These are phyloP conservation scores for Pseudachorutes palmiensis DNA, from an alignment of 1,140 invertebrate genomes.

Conservation along the genomic window DNA sequence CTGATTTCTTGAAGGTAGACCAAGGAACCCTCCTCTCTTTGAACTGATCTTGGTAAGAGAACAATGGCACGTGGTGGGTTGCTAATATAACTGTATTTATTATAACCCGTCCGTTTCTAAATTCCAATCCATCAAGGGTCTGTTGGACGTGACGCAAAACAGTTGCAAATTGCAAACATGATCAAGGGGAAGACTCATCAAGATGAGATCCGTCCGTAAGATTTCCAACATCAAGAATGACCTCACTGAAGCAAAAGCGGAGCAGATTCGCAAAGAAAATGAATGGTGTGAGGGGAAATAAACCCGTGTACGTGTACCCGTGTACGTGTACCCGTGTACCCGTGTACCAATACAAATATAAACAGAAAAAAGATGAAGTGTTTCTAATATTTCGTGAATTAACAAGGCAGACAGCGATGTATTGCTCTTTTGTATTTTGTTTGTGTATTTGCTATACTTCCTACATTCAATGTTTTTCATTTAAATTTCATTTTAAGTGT, in stretches of 20 bases:
- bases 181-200: conserved; percentile 96
- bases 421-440: too few species aligned
- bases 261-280: conserved; percentile 94
- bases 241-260: conserved; percentile 92
- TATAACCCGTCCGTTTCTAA: background rate
- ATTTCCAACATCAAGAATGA: conserved; percentile 99
- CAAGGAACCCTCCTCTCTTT: conserved; percentile 94
- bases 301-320: too few species aligned
- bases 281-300: conserved; percentile 97
- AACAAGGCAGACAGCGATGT: too few species aligned
- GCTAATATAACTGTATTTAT: background rate
- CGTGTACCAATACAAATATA: background rate
- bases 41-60: conserved; percentile 67
- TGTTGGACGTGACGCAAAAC: conserved; percentile 98
- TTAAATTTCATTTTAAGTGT: too few species aligned
- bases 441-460: too few species aligned
- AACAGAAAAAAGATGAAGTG: too few species aligned
- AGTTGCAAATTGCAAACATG: conserved; percentile 98
- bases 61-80: too few species aligned
- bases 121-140: conserved; percentile 65
- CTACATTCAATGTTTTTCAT: too few species aligned
- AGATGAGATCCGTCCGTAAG: conserved; percentile 96
- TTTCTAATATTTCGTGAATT: too few species aligned
- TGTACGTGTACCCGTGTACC: too few species aligned
- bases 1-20: conserved; percentile 95